These are phyloP conservation scores for Benthosema pterotum DNA, from an alignment of 2,797 vertebrate species.

Conservation along the genomic window DNA sequence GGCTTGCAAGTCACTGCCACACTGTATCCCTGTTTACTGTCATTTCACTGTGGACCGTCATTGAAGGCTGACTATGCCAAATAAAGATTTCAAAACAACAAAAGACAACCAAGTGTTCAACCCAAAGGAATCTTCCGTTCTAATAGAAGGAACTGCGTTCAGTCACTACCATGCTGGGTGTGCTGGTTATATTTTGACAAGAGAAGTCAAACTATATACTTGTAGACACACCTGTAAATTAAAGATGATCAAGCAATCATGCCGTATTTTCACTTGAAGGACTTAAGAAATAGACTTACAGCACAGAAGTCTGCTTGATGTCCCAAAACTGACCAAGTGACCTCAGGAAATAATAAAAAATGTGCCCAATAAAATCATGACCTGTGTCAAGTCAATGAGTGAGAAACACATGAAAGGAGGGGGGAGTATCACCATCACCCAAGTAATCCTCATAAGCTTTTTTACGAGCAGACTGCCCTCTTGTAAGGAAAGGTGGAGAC, in stretches of 20 bases:
- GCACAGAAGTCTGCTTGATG: neutral
- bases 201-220: neutral
- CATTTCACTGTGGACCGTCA: neutral
- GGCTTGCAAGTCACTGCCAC: too few relatives aligned
- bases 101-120: neutral
- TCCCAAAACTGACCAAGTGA: slow-evolving; percentile 16
- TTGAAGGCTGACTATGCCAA: neutral
- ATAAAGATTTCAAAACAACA: slow-evolving; percentile 6
- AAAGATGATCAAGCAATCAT: too few relatives aligned
- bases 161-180: neutral
- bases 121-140: slow-evolving; percentile 18
- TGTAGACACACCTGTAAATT: neutral
- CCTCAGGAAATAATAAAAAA: slow-evolving; percentile 52
- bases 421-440: neutral
- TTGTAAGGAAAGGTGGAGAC: neutral
- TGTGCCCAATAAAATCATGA: slow-evolving; percentile 28
- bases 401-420: slow-evolving; percentile 16
- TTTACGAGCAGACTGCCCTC: slow-evolving; percentile 34
- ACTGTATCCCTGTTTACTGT: too few relatives aligned
- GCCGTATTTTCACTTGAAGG: neutral
- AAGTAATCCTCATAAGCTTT: slow-evolving; percentile 44
- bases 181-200: slow-evolving; percentile 39
- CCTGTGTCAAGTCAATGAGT: slow-evolving; percentile 17
- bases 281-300: slow-evolving; percentile 9
- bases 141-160: neutral